A percentile compares a stretch with the other conserved stretches of the same genome.
Conservation (phyloP, 2,797 vertebrate species). For the Centroberyx gerrardi region DNA sequence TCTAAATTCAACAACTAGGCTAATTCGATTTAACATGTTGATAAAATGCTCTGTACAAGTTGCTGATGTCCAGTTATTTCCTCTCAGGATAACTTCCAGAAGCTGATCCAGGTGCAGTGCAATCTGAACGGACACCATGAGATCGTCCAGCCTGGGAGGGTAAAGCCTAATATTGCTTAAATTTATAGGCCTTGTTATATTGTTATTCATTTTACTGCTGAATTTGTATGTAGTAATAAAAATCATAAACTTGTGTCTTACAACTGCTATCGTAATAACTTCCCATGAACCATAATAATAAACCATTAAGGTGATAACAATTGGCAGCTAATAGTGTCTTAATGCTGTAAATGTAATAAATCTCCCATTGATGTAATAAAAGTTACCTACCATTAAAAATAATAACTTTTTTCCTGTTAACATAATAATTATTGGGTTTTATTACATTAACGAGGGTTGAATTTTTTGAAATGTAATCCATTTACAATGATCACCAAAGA, state of each 20-base stretch:
- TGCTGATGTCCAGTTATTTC: constrained; percentile 22
- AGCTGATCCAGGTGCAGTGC: constrained; percentile 95
- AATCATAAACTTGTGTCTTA: too few species aligned
- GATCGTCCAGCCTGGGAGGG: constrained; percentile 95
- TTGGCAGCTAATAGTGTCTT: too few species aligned
- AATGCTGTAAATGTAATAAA: too few species aligned
- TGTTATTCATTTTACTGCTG: not conserved
- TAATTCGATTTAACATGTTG: not conserved
- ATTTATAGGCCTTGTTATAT: not conserved
- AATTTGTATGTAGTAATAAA: not conserved
- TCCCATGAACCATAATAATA: too few species aligned
- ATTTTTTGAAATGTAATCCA: not conserved
- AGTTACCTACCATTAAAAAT: too few species aligned
- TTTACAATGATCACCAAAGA: not conserved
- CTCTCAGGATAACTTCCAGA: constrained; percentile 96
- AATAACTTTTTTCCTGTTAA: too few species aligned
- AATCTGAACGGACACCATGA: constrained; percentile 93
- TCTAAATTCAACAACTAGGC: not conserved
- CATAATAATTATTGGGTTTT: too few species aligned
- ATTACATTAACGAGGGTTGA: too few species aligned
- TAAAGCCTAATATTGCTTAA: constrained; percentile 63
- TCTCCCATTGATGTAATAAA: too few species aligned
- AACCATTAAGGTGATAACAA: too few species aligned
- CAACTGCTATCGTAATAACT: too few species aligned
- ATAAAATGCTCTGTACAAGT: not conserved